phyloP scores from a whole-genome alignment of 1,140 invertebrate species.

The Cheumatopsyche charites region DNA sequence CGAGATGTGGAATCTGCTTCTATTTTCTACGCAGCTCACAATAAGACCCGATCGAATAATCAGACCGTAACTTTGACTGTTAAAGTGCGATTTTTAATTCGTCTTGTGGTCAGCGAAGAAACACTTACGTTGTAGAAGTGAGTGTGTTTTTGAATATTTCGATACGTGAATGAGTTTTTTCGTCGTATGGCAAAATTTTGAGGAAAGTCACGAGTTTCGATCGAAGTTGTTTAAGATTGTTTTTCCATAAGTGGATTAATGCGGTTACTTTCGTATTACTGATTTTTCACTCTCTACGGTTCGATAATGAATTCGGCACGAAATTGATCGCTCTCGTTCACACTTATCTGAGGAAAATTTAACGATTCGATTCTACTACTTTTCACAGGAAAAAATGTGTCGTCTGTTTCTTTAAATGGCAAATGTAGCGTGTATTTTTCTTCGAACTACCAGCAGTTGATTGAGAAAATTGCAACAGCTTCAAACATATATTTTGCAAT shows the following conservation, averaged over 20 bases:
- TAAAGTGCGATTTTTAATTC: constrained; percentile 35
- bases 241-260: constrained; percentile 10
- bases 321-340: background rate
- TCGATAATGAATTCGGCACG: constrained; percentile 11
- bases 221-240: too few species aligned
- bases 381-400: too few species aligned
- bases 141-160: background rate
- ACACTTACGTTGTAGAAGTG: too few species aligned
- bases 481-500: too few species aligned
- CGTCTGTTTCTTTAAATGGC: too few species aligned
- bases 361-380: too few species aligned
- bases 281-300: constrained; percentile 17
- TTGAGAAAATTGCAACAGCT: too few species aligned
- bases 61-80: constrained; percentile 28
- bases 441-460: too few species aligned
- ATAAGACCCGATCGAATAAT: constrained; percentile 23
- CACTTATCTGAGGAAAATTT: too few species aligned
- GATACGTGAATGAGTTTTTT: background rate
- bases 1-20: constrained; percentile 2
- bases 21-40: constrained; percentile 24
- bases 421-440: too few species aligned
- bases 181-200: too few species aligned
- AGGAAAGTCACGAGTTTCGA: too few species aligned
- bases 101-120: constrained; percentile 17
- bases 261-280: constrained; percentile 11